Percentiles rank a stretch among this genome's conserved stretches.
Conservation (phyloP, 1,140 invertebrate species). For the Lepidurus arcticus region DNA sequence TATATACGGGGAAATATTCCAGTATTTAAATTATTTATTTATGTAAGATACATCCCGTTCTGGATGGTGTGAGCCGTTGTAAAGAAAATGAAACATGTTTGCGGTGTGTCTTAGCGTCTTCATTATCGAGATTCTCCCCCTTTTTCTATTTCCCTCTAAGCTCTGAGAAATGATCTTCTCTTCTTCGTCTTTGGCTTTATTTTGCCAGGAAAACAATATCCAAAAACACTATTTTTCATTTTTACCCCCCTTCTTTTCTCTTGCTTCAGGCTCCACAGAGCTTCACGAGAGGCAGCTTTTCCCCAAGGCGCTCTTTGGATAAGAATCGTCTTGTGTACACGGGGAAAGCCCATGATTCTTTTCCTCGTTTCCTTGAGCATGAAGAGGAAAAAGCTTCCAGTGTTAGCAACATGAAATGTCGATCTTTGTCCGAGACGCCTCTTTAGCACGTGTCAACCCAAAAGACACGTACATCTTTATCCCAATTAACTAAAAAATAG, state of each 20-base stretch:
- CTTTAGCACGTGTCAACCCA: not conserved
- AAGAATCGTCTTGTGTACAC: not conserved
- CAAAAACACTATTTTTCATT: constrained; percentile 2
- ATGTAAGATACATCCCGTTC: too few relatives aligned
- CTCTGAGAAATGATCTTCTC: not conserved
- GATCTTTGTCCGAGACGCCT: not conserved
- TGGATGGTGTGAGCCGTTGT: not conserved
- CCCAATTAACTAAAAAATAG: not conserved
- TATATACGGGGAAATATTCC: too few relatives aligned
- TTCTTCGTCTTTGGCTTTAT: not conserved
- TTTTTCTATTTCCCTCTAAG: not conserved
- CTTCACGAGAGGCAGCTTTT: not conserved
- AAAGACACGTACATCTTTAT: constrained; percentile 15
- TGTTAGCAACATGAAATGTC: constrained; percentile 11
- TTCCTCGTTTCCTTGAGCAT: not conserved
- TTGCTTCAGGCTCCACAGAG: not conserved
- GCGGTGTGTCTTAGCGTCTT: constrained; percentile 4
- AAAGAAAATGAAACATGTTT: not conserved
- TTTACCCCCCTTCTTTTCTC: not conserved
- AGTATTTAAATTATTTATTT: too few relatives aligned
- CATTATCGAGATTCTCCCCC: not conserved
- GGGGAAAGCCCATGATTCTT: not conserved
- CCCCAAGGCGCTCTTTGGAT: constrained; percentile 3
- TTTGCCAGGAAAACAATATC: constrained; percentile 5
- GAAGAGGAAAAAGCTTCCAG: not conserved